phyloP scores from a whole-genome alignment of 2,888 invertebrate species.

The Quadriops clusia region DNA sequence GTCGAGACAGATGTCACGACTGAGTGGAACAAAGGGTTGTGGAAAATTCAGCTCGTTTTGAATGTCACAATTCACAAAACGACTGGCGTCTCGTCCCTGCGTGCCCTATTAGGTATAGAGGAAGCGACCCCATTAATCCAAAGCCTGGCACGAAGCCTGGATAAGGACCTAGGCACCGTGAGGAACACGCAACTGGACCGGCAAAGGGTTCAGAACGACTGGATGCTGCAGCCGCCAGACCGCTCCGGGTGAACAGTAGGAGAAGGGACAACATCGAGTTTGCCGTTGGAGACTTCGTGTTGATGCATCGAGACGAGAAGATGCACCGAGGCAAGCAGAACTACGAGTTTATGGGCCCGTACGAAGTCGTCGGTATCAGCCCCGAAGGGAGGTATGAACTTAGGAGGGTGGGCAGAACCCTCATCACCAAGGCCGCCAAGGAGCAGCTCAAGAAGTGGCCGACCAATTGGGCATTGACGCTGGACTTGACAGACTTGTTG shows the following conservation, averaged over 20 bases:
- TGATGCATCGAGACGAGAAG: constrained; percentile 17
- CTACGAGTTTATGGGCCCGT: constrained; percentile 17
- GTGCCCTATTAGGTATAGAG: constrained; percentile 3
- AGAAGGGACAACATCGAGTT: constrained; percentile 12
- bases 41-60: constrained; percentile 9
- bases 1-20: constrained; percentile 4
- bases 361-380: constrained; percentile 12
- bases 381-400: constrained; percentile 11
- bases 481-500: no score
- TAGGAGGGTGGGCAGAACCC: constrained; percentile 10
- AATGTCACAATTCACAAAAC: constrained; percentile 8
- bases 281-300: constrained; percentile 15
- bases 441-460: constrained; percentile 14
- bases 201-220: constrained; percentile 8
- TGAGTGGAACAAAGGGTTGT: constrained; percentile 9
- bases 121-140: constrained; percentile 18
- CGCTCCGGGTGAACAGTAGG: constrained; percentile 8
- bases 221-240: no score
- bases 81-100: background rate
- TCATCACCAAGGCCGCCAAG: constrained; percentile 12
- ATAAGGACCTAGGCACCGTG: constrained; percentile 11
- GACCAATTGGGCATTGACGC: constrained; percentile 9
- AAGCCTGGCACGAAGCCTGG: constrained; percentile 13
- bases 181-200: constrained; percentile 13
- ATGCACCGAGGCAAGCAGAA: constrained; percentile 16